A percentile compares a stretch with the other conserved stretches of the same genome.
Evolutionary conservation across 2,113 vertebrate genomes (phyloP).

Genomic region (Dendropsophus ebraccatus): DNA sequence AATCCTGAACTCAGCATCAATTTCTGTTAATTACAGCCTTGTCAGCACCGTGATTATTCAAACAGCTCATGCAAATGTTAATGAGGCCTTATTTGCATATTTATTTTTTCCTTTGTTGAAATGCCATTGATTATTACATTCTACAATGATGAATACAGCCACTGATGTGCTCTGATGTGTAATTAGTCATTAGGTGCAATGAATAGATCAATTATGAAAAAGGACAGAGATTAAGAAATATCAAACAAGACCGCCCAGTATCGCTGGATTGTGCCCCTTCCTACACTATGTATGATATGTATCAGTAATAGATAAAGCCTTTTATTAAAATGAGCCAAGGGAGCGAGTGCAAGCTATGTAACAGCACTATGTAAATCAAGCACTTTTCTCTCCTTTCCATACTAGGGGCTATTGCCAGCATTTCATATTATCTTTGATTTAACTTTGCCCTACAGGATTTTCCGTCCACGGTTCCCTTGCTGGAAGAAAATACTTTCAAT

Average conservation of each 20-base stretch:
- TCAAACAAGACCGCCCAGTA: constrained; percentile 86
- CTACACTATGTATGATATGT: constrained; percentile 28
- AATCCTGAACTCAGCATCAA: constrained; percentile 93
- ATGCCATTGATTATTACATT: constrained; percentile 99
- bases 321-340: constrained; percentile 79
- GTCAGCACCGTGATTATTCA: constrained; percentile 99
- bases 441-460: constrained; percentile 38
- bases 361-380: constrained; percentile 75
- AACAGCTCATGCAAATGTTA: constrained; percentile 99
- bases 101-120: constrained; percentile 99
- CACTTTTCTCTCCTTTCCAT: constrained; percentile 56
- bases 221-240: constrained; percentile 91
- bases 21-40: constrained; percentile 98
- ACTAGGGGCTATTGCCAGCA: constrained; percentile 25
- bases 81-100: constrained; percentile 99
- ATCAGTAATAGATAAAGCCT: constrained; percentile 50
- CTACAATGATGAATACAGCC: constrained; percentile 98
- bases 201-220: constrained; percentile 99
- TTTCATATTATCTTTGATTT: constrained; percentile 35
- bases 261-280: constrained; percentile 66
- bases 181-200: constrained; percentile 99
- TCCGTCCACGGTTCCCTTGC: constrained; percentile 4
- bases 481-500: constrained; percentile 40
- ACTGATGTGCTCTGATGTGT: constrained; percentile 97
- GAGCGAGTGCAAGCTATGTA: constrained; percentile 65